Evolutionary conservation across 2,888 invertebrate species (phyloP).

Genomic region (Altica lythri): DNA sequence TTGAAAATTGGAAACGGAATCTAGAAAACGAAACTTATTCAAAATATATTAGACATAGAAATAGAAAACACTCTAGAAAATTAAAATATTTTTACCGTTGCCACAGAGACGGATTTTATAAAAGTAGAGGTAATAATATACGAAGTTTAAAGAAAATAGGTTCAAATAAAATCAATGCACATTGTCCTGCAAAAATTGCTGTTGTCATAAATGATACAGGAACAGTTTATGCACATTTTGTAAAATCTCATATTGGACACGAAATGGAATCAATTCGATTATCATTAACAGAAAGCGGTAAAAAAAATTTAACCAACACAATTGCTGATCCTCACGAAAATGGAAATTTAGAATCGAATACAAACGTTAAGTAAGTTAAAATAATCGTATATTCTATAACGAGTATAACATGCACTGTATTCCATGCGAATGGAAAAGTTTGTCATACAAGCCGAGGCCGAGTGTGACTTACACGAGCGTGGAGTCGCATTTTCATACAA

Average conservation of each 20-base stretch:
- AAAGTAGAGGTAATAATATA: slow-evolving; percentile 6
- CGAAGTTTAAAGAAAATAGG: slow-evolving; percentile 5
- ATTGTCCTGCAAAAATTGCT: slow-evolving; percentile 13
- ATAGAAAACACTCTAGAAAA: neutral
- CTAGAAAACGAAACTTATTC: slow-evolving; percentile 7
- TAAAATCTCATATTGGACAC: slow-evolving; percentile 6
- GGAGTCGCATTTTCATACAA: too few species aligned
- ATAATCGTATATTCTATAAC: too few species aligned
- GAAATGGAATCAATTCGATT: slow-evolving; percentile 4
- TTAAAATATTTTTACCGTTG: slow-evolving; percentile 7
- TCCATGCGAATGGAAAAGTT: too few species aligned
- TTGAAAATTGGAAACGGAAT: slow-evolving; percentile 6
- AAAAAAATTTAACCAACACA: too few species aligned
- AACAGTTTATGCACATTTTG: neutral
- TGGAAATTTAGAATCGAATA: too few species aligned
- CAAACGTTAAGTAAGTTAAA: too few species aligned
- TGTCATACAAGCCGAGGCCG: too few species aligned
- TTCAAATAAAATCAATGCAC: slow-evolving; percentile 12
- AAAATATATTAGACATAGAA: neutral
- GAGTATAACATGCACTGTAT: too few species aligned
- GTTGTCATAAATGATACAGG: slow-evolving; percentile 1
- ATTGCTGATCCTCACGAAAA: too few species aligned
- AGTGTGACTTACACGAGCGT: too few species aligned
- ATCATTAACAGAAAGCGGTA: neutral
- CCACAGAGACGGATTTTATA: slow-evolving; percentile 15